Conservation (phyloP, 2,797 vertebrate genomes). For the Silurus aristotelis region DNA sequence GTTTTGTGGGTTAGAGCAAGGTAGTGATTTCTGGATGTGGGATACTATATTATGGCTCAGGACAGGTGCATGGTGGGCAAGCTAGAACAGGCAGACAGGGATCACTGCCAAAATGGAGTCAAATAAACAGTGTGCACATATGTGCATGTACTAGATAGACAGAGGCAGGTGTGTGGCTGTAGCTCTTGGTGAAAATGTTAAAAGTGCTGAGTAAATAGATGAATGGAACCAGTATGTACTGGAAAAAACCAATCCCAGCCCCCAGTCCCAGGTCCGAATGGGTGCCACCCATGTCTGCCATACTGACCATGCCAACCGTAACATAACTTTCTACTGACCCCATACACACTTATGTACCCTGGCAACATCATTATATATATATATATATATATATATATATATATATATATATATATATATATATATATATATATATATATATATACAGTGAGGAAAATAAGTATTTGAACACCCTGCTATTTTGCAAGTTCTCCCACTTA, state of each 20-base stretch:
- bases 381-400: neutral
- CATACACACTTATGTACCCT: conserved; percentile 40
- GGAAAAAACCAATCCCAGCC: conserved; percentile 58
- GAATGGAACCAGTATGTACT: conserved; percentile 52
- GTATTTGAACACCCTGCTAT: too few species aligned
- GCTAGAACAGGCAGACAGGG: conserved; percentile 50
- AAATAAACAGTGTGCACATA: conserved; percentile 26
- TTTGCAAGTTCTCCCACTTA: too few species aligned
- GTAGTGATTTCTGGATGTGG: conserved; percentile 16
- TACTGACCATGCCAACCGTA: conserved; percentile 51
- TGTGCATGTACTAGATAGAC: conserved; percentile 61
- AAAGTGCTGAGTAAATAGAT: conserved; percentile 66
- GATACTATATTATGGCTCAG: conserved; percentile 54
- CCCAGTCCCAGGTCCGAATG: conserved; percentile 36
- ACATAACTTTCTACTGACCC: conserved; percentile 58
- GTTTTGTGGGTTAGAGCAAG: conserved; percentile 35
- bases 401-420: too few species aligned
- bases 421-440: too few species aligned
- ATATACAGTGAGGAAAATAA: too few species aligned
- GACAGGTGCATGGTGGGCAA: conserved; percentile 67
- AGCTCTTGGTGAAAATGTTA: conserved; percentile 66
- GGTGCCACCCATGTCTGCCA: conserved; percentile 43
- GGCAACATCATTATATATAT: conserved; percentile 1
- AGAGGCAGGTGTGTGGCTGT: conserved; percentile 70
- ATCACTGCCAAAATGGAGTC: conserved; percentile 44